Base-by-base conservation (phyloP, 2,797 vertebrate species). In the Ctenopoma kingsleyae region DNA sequence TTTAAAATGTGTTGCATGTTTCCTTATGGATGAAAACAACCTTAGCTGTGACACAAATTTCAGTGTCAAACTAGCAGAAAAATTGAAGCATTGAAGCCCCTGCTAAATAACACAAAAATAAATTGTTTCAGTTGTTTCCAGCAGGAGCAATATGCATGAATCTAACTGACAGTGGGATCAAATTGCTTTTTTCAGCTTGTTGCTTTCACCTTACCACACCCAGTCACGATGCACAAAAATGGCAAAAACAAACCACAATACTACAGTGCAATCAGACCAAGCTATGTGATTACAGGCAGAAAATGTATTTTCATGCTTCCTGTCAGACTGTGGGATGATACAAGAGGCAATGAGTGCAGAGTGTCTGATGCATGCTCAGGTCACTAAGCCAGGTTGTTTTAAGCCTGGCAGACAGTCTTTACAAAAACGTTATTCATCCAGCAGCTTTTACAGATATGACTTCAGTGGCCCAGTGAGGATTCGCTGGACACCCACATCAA, bases 141-240 rank as follows among this genome's bases (percentile, higher is more conserved):
- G 69, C 68, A 58, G 73, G 79, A 85, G 84, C 75, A 82, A 83
- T 84, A 73, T 87, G 73, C 78, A 89, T 61, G 63, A 46, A 78
- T 61, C 62, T 67, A 73, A 88, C 85, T 81, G 79, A 83, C 75
- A 71, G 68, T 57, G 55, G 72, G 67, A 74, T 74, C 70, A 77
- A 89, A 89, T 80, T 74, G 83, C 64, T 73, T 83, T 79, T 82
- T 78, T 20, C 54, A 57, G 76, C 66, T 80, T 70, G 71, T 71
- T 86, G 58, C 74, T 80, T 68, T 83, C 67, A 89, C 83, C 81
- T 84, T 61, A 62, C 71, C 74, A 67, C 74, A 78, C 59, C 71
- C 49, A 59, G 61, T 55, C 50, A 36, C 36, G 40, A 54, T 27
- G 52, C 73, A 44, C 69, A 74, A 75, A 83, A 78, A 35, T 3